Conservation (phyloP, 2,797 vertebrate genomes). For the Clarias platycephalus region DNA sequence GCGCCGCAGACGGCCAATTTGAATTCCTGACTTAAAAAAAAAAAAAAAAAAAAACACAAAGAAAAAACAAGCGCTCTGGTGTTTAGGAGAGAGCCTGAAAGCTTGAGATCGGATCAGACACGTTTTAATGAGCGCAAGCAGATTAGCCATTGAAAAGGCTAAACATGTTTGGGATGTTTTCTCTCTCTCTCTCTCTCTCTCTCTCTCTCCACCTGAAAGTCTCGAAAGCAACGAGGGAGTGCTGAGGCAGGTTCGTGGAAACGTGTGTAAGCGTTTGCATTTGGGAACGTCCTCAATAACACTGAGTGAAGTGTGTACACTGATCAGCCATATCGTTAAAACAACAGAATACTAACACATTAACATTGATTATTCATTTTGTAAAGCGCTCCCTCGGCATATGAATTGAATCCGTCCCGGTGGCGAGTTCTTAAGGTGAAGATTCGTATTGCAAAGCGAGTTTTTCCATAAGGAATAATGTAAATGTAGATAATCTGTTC, state of each 20-base stretch:
- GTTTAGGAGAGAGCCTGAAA: constrained; percentile 60
- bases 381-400: too few species aligned
- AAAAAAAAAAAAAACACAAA: not conserved
- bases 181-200: constrained; percentile 15
- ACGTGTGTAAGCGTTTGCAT: not conserved
- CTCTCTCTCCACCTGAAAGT: constrained; percentile 2
- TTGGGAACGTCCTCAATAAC: not conserved
- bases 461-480: too few species aligned
- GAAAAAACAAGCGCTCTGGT: constrained; percentile 49
- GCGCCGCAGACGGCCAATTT: constrained; percentile 61
- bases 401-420: too few species aligned
- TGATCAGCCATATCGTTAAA: not conserved
- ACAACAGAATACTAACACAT: too few species aligned
- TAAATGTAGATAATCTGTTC: too few species aligned
- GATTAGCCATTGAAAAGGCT: constrained; percentile 63
- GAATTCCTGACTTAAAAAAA: constrained; percentile 63
- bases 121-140: constrained; percentile 70
- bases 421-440: too few species aligned
- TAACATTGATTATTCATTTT: too few species aligned
- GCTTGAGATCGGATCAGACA: constrained; percentile 64
- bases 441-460: too few species aligned
- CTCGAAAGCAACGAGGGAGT: not conserved
- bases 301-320: not conserved
- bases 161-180: constrained; percentile 69
- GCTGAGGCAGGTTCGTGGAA: not conserved